Evolutionary conservation across 2,888 invertebrate genomes (phyloP), one percentile per base, ranked within the genome.

Genomic region (Druceiella hillmani): DNA sequence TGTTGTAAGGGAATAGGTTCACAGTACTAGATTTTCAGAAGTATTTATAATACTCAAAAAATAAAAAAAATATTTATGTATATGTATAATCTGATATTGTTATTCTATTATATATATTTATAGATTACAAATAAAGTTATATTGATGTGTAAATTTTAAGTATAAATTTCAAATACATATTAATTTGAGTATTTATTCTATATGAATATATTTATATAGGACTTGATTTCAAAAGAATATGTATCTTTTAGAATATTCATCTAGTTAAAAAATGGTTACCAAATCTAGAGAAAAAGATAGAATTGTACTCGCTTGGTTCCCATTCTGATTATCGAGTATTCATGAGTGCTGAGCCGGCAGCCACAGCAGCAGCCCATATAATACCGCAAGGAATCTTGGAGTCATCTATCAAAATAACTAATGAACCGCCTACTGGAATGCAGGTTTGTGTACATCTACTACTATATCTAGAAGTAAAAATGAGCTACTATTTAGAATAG

Each of bases 341-440:
- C 57, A 82, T 97, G 77, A 92, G 91, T 48, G 95, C 95, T 3
- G 95, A 97, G 57, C 95, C 95, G 0, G 90, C 94, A 0, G 85
- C 87, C 4, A 83, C 87, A 0, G 75, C 90, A 0, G 78, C 87
- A 1, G 84, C 87, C 3, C 94, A 95, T 56, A 93, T 94, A 44
- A 94, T 97, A 50, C 97, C 97, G 4, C 89, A 91, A 76, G 95
- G 95, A 1, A 92, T 97, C 43, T 65, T 97, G 33, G 94, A 97
- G 61, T 88, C 92, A 0, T 92, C 93, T 9, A 95, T 97, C 50
- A 97, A 97, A 73, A 94, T 97, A 42, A 95, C 95, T 3, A 97
- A 95, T 57, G 95, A 97, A 62, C 94, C 97, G 0, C 97, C 97
- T 1, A 92, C 93, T 2, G 95, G 95, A 33, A 95, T 97, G 91